Percentiles rank a stretch among this genome's conserved stretches.
Evolutionary conservation across 2,113 vertebrate species (phyloP).

Genomic region (Mohoua ochrocephala): DNA sequence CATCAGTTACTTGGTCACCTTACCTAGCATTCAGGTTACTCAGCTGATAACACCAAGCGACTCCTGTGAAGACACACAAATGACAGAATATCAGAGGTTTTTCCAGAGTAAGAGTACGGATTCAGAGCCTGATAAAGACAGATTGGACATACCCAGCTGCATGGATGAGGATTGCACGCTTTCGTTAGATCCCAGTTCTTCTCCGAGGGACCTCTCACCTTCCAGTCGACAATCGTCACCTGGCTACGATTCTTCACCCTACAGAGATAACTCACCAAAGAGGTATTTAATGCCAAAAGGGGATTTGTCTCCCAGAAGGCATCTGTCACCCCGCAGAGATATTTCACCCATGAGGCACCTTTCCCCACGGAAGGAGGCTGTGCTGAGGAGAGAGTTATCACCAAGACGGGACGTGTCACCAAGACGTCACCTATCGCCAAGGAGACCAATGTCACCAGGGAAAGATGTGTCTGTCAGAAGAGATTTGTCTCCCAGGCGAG

Average conservation of each 20-base stretch:
- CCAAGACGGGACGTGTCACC: slow-evolving; percentile 87
- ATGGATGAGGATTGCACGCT: slow-evolving; percentile 86
- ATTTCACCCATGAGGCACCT: slow-evolving; percentile 81
- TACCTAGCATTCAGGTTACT: slow-evolving; percentile 95
- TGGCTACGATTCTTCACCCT: slow-evolving; percentile 85
- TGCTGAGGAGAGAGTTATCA: slow-evolving; percentile 79
- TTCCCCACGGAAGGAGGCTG: slow-evolving; percentile 80
- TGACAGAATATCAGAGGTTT: slow-evolving; percentile 83
- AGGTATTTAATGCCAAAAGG: slow-evolving; percentile 87
- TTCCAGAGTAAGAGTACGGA: slow-evolving; percentile 78
- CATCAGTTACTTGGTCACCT: slow-evolving; percentile 89
- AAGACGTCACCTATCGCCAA: slow-evolving; percentile 77
- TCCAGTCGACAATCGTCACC: slow-evolving; percentile 85
- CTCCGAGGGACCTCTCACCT: slow-evolving; percentile 87
- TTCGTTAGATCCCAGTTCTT: slow-evolving; percentile 80
- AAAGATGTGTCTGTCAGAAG: slow-evolving; percentile 81
- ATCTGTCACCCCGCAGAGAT: slow-evolving; percentile 80
- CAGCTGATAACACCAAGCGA: slow-evolving; percentile 80
- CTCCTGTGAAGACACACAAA: slow-evolving; percentile 74
- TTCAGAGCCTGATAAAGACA: slow-evolving; percentile 79
- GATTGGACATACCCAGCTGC: slow-evolving; percentile 81
- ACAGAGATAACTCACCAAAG: slow-evolving; percentile 86
- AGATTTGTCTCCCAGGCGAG: slow-evolving; percentile 89
- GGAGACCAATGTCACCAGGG: slow-evolving; percentile 84
- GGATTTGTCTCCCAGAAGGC: slow-evolving; percentile 79